Evolutionary conservation across 2,113 vertebrate genomes (phyloP).

Genomic region (Salvelinus sp.): DNA sequence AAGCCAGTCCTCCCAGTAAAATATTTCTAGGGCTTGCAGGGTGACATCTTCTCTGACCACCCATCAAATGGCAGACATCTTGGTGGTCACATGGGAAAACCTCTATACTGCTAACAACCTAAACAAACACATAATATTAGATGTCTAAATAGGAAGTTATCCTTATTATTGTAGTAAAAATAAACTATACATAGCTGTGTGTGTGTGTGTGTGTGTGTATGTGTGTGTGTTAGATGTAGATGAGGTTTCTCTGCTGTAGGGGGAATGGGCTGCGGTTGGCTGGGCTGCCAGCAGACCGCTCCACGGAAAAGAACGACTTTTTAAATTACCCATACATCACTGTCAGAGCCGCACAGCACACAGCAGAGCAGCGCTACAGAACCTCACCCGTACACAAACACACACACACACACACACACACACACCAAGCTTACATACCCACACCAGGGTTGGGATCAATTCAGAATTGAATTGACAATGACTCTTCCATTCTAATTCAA

Average conservation of each 20-base stretch:
- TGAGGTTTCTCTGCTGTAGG: slow-evolving; percentile 63
- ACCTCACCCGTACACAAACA: slow-evolving; percentile 28
- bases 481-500: neutral
- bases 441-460: neutral
- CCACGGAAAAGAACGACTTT: slow-evolving; percentile 77
- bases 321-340: slow-evolving; percentile 80
- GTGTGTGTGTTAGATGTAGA: slow-evolving; percentile 62
- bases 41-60: neutral
- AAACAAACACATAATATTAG: no score
- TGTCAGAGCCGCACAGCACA: slow-evolving; percentile 67
- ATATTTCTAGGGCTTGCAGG: neutral
- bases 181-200: neutral
- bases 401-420: slow-evolving; percentile 26
- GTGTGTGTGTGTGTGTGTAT: slow-evolving; percentile 7
- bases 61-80: neutral
- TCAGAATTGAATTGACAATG: neutral
- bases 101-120: neutral
- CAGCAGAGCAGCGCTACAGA: slow-evolving; percentile 58
- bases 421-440: slow-evolving; percentile 14
- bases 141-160: no score
- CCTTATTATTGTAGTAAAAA: neutral
- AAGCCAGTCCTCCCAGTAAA: neutral
- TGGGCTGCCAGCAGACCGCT: slow-evolving; percentile 69
- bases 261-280: slow-evolving; percentile 70
- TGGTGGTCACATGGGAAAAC: neutral